Base-by-base conservation (phyloP, 2,888 invertebrate genomes). In the Drosophila anomelani region DNA sequence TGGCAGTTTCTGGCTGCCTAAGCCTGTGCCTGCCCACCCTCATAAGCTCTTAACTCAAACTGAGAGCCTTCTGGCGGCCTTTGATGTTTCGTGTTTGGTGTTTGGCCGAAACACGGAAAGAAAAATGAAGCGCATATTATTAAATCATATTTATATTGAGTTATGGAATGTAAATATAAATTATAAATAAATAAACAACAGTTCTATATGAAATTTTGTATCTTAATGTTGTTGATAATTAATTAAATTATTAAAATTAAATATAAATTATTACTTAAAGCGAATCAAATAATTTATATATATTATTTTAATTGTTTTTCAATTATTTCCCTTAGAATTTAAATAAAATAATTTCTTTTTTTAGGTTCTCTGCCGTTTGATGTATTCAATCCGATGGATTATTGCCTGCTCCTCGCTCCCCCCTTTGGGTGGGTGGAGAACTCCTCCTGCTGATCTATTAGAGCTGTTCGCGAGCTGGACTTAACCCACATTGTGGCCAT, bases 401-500 rank as follows among this genome's bases (percentile, higher is more conserved):
- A 67, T 67, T 38, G 43, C 23, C 38, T 43, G 34, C 39, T 34
- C 64, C 23, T 38, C 9, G 39, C n/a, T 17, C 7, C 36, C 23
- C 17, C 15, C 9, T 13, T 26, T 15, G 41, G 41, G 51, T 23
- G 15, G 51, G 51, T 23, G 51, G 51, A 36, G 51, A 20, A 36
- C 51, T 15, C 15, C 36, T 36, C 9, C 51, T 15, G 51, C 51
- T 36, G 51, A 56, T 56, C 68, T 58, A 68, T 77, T 66, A 58
- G 68, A 49, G 68, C 58, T 67, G 39, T 76, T 58, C 51, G 41
- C 54, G 70, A 83, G 83, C 86, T 76, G 64, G 75, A 73, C 60
- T 83, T 83, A 83, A 86, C 83, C 83, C 73, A 83, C 63, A 86
- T 83, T 79, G 66, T 46, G 58, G 68, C 74, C 54, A 55, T 74